A percentile compares a stretch with the other conserved stretches of the same genome.
phyloP scores from a whole-genome alignment of 2,888 invertebrate genomes.

The Hofmannophila pseudospretella region DNA sequence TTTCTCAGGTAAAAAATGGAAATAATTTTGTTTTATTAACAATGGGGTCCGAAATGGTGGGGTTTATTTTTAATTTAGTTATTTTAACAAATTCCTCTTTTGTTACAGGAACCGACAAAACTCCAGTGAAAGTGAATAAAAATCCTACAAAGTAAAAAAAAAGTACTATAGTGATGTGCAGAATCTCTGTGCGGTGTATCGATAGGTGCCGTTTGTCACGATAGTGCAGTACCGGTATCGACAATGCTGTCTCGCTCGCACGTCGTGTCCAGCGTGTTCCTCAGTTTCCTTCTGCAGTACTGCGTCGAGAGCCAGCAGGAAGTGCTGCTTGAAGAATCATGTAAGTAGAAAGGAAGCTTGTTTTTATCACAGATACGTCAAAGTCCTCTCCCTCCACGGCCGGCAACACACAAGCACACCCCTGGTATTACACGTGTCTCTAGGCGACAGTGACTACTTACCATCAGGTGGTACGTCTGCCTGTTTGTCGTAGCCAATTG shows the following conservation, averaged over 20 bases:
- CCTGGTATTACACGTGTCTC: no score
- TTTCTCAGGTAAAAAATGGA: no score
- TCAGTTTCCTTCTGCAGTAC: slow-evolving; percentile 47
- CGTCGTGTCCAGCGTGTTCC: slow-evolving; percentile 38
- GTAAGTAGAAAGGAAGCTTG: no score
- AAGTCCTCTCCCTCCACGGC: no score
- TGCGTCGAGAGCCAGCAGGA: slow-evolving; percentile 58
- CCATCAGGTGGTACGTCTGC: no score
- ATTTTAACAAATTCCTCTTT: slow-evolving; percentile 10
- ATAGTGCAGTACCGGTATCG: slow-evolving; percentile 26
- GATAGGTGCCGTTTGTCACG: slow-evolving; percentile 17
- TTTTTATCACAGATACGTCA: no score
- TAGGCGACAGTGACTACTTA: no score
- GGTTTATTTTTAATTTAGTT: no score
- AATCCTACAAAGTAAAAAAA: slow-evolving; percentile 31
- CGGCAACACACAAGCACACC: no score
- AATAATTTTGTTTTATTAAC: no score
- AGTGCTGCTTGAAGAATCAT: slow-evolving; percentile 63
- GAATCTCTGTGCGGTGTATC: slow-evolving; percentile 19
- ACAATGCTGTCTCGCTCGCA: slow-evolving; percentile 39
- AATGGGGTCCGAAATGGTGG: no score
- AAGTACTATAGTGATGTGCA: slow-evolving; percentile 12
- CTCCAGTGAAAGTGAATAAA: slow-evolving; percentile 17
- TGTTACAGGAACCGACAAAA: slow-evolving; percentile 26
- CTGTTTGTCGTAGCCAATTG: no score